Base-by-base conservation (phyloP, 2,888 invertebrate genomes). In the Odontomyia ornata region DNA sequence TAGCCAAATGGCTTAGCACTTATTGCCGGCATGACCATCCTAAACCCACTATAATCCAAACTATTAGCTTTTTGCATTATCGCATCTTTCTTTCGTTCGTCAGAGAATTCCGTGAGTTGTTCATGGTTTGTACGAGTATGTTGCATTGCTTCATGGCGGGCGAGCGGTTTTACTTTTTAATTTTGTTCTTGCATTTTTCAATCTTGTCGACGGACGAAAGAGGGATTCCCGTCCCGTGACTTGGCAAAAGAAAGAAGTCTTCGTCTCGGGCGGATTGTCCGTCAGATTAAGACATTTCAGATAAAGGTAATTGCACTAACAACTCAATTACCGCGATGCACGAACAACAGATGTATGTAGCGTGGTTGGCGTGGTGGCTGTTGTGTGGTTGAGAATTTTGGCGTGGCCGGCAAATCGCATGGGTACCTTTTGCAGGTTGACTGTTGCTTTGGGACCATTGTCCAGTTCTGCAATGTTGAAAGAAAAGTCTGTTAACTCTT, bases 251-350 rank as follows among this genome's bases (percentile, higher is more conserved):
- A 73, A 36, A 57, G 73, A 73, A 47, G 69, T 15, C 46, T 25
- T 69, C 69, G 69, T 69, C 73, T 57, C 47, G 56, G 73, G 57
- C 43, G 60, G 73, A 73, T 57, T 43, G 64, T 75, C 75, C 60
- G 64, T 75, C 75, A 75, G 75, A 75, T 75, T 75, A 75, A 75
- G 75, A 75, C 75, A 75, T 75, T 62, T 64, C 46, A 75, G 64
- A 64, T 64, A 64, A 75, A 75, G 75, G 64, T 73, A 73, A 73
- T 73, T 73, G 73, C 75, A 75, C 75, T 75, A 75, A 75, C 75
- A 75, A 75, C 75, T 75, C 75, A 75, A 75, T 75, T 75, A 75
- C 75, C 47, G 57, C 75, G 62, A 28, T 75, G 75, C 75, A 75
- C 75, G 75, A 75, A 46, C 57, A 73, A 73, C 73, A 73, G 73